Percentiles rank a stretch among this genome's conserved stretches.
Conservation (phyloP, 2,797 vertebrate species). For the Lutra lutra region DNA sequence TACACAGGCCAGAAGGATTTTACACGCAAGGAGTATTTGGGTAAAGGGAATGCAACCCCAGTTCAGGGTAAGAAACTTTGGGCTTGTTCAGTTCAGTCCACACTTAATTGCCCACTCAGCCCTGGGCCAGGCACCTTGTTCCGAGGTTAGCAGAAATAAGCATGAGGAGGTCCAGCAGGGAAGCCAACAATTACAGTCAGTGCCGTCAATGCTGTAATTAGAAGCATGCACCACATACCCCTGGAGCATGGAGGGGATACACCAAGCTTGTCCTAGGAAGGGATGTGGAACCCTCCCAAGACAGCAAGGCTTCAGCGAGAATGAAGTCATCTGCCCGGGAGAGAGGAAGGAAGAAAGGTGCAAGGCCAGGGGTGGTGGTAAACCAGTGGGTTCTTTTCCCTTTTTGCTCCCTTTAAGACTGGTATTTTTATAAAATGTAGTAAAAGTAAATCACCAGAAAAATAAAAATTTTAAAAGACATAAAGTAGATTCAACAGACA, state of each 20-base stretch:
- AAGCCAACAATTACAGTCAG: not conserved
- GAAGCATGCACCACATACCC: not conserved
- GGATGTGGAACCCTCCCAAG: not conserved
- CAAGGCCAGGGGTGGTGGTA: not conserved
- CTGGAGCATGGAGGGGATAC: not conserved
- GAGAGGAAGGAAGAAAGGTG: not conserved
- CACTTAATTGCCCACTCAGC: not conserved
- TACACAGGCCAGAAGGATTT: not conserved
- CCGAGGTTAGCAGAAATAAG: not conserved
- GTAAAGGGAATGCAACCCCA: not conserved
- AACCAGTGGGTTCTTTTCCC: not conserved
- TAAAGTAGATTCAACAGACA: not conserved
- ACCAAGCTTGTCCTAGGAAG: not conserved
- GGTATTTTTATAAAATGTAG: not conserved
- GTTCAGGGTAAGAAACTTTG: not conserved
- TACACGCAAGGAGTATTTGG: fast-evolving
- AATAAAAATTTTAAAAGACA: constrained; percentile 17
- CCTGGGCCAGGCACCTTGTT: not conserved
- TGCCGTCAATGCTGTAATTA: not conserved
- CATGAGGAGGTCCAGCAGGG: not conserved
- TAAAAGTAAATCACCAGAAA: constrained; percentile 45
- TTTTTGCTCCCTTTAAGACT: not conserved
- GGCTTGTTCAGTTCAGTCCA: not conserved
- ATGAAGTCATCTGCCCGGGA: not conserved
- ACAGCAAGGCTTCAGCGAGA: not conserved